A percentile compares a stretch with the other conserved stretches of the same genome.
Evolutionary conservation across 2,113 vertebrate genomes (phyloP).

Genomic region (Nannobrachium achirus): DNA sequence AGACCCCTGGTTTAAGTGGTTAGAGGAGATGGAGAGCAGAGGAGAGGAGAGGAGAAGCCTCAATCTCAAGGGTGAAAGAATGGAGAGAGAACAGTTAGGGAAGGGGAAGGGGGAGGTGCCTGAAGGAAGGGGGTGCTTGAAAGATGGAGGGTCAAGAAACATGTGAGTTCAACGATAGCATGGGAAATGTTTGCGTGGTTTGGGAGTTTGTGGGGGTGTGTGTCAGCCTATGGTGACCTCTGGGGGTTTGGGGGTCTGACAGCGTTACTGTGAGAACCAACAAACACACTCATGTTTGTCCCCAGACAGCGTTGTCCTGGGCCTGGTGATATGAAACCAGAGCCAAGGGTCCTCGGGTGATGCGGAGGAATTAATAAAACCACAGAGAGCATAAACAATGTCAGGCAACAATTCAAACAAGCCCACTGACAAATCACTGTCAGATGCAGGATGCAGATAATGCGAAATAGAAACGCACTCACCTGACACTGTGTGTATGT

Average conservation of each 20-base stretch:
- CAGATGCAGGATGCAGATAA: constrained; percentile 1
- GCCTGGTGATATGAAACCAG: background rate
- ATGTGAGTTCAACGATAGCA: constrained; percentile 11
- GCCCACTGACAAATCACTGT: constrained; percentile 24
- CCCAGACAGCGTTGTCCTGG: constrained; percentile 34
- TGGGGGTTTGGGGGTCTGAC: constrained; percentile 39
- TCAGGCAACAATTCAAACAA: constrained; percentile 57
- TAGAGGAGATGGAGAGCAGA: background rate
- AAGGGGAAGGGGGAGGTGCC: background rate
- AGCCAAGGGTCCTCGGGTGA: constrained; percentile 22
- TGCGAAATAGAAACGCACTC: constrained; percentile 21
- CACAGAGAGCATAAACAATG: constrained; percentile 44
- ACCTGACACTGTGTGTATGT: background rate
- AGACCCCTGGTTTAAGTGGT: too few relatives aligned
- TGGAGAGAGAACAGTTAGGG: constrained; percentile 13
- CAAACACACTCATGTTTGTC: constrained; percentile 39
- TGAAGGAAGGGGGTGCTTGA: constrained; percentile 9
- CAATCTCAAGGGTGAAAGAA: background rate
- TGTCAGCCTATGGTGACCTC: constrained; percentile 34
- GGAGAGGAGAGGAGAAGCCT: background rate
- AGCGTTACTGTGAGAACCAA: constrained; percentile 63
- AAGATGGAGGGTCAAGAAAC: constrained; percentile 19
- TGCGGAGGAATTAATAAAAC: constrained; percentile 36
- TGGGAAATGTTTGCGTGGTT: constrained; percentile 49
- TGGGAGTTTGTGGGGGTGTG: constrained; percentile 23